Percentiles rank a stretch among this genome's conserved stretches.
Conservation (phyloP, 2,113 vertebrate species). For the Varanus komodoensis region DNA sequence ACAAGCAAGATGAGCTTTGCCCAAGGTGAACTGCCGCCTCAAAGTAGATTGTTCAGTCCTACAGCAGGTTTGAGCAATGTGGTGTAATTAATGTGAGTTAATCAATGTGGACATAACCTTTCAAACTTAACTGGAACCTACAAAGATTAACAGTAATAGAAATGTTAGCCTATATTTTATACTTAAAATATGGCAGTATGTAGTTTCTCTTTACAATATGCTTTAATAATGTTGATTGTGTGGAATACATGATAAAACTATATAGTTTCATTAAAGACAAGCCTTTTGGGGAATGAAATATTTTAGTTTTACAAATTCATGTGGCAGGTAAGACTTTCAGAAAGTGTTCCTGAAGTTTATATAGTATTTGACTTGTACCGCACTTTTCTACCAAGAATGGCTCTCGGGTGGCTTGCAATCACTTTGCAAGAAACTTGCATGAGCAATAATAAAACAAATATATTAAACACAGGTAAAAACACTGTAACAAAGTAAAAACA, state of each 20-base stretch:
- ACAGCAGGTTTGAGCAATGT: neutral
- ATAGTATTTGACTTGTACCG: no score
- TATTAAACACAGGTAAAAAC: no score
- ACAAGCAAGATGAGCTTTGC: constrained; percentile 1
- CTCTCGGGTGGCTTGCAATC: no score
- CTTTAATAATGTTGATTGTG: neutral
- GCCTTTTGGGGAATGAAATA: neutral
- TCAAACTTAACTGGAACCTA: neutral
- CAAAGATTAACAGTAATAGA: neutral
- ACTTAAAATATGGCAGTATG: neutral
- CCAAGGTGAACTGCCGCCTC: neutral
- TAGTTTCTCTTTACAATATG: neutral
- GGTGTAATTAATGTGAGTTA: neutral
- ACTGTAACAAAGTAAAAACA: no score
- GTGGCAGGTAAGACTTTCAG: neutral
- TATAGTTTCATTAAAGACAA: neutral
- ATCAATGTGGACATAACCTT: neutral
- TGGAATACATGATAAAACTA: neutral
- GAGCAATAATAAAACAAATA: no score
- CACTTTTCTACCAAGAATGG: no score
- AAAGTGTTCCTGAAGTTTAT: neutral
- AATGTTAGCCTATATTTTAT: neutral
- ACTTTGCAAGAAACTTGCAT: no score
- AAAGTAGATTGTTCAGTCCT: neutral
- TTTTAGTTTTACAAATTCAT: neutral